Evolutionary conservation across 2,797 vertebrate species (phyloP).

Genomic region (Orientallactaga sibirica): DNA sequence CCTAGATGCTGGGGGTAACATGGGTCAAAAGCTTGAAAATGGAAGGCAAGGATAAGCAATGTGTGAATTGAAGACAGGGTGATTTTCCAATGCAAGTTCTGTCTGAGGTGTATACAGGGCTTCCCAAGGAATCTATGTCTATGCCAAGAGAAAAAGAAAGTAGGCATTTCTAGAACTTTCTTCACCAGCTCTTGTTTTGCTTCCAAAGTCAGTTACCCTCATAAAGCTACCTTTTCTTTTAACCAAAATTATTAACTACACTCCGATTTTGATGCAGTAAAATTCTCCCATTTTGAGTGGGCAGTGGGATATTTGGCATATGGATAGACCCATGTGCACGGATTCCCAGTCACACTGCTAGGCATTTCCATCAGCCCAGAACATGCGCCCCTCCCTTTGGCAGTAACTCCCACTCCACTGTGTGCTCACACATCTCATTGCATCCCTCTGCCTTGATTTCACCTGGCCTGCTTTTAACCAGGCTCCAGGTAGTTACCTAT

Average conservation of each 20-base stretch:
- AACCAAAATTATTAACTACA: neutral
- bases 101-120: too few species aligned
- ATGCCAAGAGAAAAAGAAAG: neutral
- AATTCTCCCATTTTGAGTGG: neutral
- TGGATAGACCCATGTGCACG: neutral
- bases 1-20: neutral
- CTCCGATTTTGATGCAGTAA: neutral
- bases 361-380: neutral
- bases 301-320: neutral
- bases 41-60: neutral
- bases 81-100: neutral
- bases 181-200: neutral
- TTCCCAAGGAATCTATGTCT: neutral
- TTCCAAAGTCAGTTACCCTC: neutral
- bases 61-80: neutral
- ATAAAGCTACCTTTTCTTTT: neutral
- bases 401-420: too few species aligned
- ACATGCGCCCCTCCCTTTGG: neutral
- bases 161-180: neutral
- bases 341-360: neutral
- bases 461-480: neutral
- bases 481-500: neutral
- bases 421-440: neutral
- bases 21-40: neutral
- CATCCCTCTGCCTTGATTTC: neutral